Base-by-base conservation (phyloP, 2,888 invertebrate genomes). In the Drosophila kanekoi region DNA sequence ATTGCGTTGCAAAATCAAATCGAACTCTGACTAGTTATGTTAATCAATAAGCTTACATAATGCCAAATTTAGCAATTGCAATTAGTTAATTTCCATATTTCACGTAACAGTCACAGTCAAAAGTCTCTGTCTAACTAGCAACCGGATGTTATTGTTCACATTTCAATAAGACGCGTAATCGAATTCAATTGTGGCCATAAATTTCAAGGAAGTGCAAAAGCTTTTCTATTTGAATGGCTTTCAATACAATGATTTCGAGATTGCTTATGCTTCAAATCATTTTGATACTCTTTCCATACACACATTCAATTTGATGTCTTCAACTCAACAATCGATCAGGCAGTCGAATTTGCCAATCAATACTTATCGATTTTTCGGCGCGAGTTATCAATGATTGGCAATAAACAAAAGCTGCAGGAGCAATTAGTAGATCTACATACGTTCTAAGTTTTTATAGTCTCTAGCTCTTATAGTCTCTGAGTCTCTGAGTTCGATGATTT, bases 1-100 rank as follows among this genome's bases (percentile, higher is more conserved):
- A 59, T 23, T 18, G 33, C 13, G 48, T 20, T 53, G 20, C 16
- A 57, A 58, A 59, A 37, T 41, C 43, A 38, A 23, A 6, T 44
- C 4, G 23, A 37, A 38, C 48, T 48, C 33, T 35, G 33, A 35
- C 48, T 35, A 49, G 20, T 37, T 48, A 23, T 23, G 23, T 23
- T 23, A 23, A 23, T 23, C 4, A 23, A 23, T 20, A 5, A 33
- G 11, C 23, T 59, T 16, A 47, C 28, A 40, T 38, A 32, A 32
- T n/a, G 10, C 13, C 8, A 20, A 16, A 13, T 16, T 18, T 40
- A 33, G 13, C 6, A 40, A 23, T 20, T n/a, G 14, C 11, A 20
- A 37, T n/a, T 23, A 18, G 10, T 8, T 18, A 38, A 23, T 51
- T 51, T 3, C 9, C 28, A 53, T 18, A 1, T 5, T 11, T 11